Evolutionary conservation across 2,113 vertebrate genomes (phyloP).

Genomic region (Epinephelus cyanopodus): DNA sequence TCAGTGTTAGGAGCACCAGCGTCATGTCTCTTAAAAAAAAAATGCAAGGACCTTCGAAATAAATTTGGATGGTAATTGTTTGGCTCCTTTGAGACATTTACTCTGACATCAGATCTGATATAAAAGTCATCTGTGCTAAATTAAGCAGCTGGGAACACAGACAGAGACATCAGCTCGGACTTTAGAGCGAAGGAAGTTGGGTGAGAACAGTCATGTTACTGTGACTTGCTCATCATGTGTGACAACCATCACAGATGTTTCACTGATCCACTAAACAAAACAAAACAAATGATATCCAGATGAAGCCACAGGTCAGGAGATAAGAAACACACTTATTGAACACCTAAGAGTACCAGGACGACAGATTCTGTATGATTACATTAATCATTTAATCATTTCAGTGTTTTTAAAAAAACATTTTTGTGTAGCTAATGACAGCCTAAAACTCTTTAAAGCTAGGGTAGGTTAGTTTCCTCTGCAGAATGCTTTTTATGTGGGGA

Average conservation of each 20-base stretch:
- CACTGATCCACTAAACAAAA: background rate
- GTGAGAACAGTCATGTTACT: background rate
- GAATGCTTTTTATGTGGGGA: too few species aligned
- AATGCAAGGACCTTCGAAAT: background rate
- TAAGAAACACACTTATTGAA: background rate
- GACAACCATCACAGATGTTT: constrained; percentile 4
- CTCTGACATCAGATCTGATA: constrained; percentile 7
- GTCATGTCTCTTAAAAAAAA: background rate
- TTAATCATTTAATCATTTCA: background rate
- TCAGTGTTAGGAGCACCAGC: background rate
- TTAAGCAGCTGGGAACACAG: background rate
- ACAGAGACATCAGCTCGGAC: background rate
- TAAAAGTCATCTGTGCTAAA: constrained; percentile 19
- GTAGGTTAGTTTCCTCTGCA: too few species aligned
- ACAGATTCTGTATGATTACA: background rate
- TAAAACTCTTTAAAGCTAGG: too few species aligned
- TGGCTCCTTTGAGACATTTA: background rate
- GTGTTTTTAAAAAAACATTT: background rate
- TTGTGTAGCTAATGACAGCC: too few species aligned
- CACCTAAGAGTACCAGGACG: background rate
- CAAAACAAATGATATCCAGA: background rate
- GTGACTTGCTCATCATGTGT: background rate
- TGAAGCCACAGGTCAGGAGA: background rate
- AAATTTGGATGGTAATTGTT: constrained; percentile 9
- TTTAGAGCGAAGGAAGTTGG: background rate